Base-by-base conservation (phyloP, 1,140 invertebrate genomes). In the Gonatopus flavifemur region DNA sequence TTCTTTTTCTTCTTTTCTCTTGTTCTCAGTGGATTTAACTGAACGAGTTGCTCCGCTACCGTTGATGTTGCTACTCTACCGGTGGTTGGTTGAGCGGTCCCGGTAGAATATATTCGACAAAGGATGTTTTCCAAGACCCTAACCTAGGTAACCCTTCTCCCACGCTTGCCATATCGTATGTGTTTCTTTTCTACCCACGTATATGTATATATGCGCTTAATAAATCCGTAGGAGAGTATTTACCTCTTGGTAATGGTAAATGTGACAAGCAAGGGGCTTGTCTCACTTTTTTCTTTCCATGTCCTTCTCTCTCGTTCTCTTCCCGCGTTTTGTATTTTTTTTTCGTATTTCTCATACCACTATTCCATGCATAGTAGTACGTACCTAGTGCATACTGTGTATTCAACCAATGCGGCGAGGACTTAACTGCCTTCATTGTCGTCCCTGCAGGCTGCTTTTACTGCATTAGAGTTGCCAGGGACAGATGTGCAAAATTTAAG, bases 101-200 rank as follows among this genome's bases (percentile, higher is more conserved):
- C 70, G 66, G 64, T 69, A 71, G 70, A 69, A 70, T 73, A 49
- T 37, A 74, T 76, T 75, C 66, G 70, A 77, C 73, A 76, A 76
- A 76, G 72, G 68, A 74, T 75, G 71, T 76, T 77, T 76, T 77
- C 70, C 71, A 60, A 72, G 70, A 73, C 71, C 72, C 73, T 75
- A 76, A 76, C 72, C 72, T 74, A 72, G 71, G 70, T 64, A 76
- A 77, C 73, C 73, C 72, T 71, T 73, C 69, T 72, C 64, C 71
- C 65, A 69, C 65, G 61, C 64, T 55, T 49, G 21, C 43, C 37
- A 32, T 33, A 49, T 49, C 49, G 49, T 54, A 48, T 43, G 50
- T 49, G 46, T 57, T 46, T 45, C 35, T 47, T 32, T n/a, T n/a
- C n/a, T n/a, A n/a, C n/a, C n/a, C n/a, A n/a, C n/a, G n/a, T n/a